Conservation (phyloP, 2,113 vertebrate genomes). For the Salvator merianae region DNA sequence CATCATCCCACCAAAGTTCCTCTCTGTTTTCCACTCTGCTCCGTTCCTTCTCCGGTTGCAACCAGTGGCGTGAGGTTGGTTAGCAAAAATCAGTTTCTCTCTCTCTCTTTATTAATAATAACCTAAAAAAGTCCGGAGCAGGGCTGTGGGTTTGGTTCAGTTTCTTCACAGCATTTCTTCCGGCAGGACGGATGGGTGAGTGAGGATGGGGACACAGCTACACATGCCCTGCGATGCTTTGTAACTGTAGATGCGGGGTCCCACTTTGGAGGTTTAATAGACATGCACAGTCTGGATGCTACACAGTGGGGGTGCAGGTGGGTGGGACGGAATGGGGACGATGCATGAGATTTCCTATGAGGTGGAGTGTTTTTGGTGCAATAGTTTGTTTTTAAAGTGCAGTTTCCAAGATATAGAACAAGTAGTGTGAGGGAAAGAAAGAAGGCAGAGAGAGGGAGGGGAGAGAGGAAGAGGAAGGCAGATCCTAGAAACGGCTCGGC, state of each 20-base stretch:
- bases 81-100: background rate
- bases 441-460: background rate
- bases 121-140: background rate
- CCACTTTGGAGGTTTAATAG: slow-evolving; percentile 9
- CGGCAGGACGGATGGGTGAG: background rate
- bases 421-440: background rate
- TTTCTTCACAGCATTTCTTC: slow-evolving; percentile 26
- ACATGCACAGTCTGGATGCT: slow-evolving; percentile 36
- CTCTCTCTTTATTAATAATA: background rate
- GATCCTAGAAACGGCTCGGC: background rate
- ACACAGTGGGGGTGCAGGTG: background rate
- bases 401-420: slow-evolving; percentile 13
- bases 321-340: background rate
- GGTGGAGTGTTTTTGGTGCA: slow-evolving; percentile 27
- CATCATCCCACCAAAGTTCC: slow-evolving; percentile 27
- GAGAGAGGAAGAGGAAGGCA: background rate
- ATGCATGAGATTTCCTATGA: slow-evolving; percentile 18
- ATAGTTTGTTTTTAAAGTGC: slow-evolving; percentile 17
- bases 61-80: background rate
- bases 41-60: background rate
- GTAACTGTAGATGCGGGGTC: background rate
- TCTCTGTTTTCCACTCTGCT: background rate
- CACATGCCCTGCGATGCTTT: slow-evolving; percentile 13
- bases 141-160: background rate
- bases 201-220: slow-evolving; percentile 1